These are phyloP conservation scores for Morpho achilles DNA, from an alignment of 2,888 invertebrate species.

Conservation along the genomic window DNA sequence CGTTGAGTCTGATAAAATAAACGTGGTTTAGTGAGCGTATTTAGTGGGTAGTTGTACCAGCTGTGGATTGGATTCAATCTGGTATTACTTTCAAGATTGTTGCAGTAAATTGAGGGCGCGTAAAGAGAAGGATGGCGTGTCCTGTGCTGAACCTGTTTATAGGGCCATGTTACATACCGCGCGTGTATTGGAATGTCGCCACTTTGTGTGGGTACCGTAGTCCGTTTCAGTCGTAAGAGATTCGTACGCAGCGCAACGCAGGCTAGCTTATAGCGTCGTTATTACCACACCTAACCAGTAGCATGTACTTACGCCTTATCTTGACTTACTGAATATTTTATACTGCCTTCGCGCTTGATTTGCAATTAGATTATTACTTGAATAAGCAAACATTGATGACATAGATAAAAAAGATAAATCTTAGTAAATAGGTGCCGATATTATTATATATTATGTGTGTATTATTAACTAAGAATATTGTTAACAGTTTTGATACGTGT, in stretches of 20 bases:
- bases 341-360: constrained; percentile 16
- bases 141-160: constrained; percentile 64
- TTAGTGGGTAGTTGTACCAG: constrained; percentile 46
- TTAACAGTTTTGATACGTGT: no score
- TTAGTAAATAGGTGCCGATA: not conserved
- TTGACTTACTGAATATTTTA: constrained; percentile 44
- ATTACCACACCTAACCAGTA: constrained; percentile 58
- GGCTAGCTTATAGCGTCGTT: constrained; percentile 56
- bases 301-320: constrained; percentile 58
- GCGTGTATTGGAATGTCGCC: constrained; percentile 70
- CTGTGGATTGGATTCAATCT: constrained; percentile 35
- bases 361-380: constrained; percentile 13
- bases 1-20: constrained; percentile 64
- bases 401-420: constrained; percentile 6
- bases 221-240: constrained; percentile 63
- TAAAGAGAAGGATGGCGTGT: constrained; percentile 51
- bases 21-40: constrained; percentile 26
- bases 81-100: constrained; percentile 27
- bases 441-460: no score
- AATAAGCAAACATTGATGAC: constrained; percentile 5
- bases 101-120: constrained; percentile 46
- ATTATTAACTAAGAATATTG: no score
- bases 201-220: constrained; percentile 66
- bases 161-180: constrained; percentile 68
- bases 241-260: constrained; percentile 62